Evolutionary conservation across 2,888 invertebrate genomes (phyloP), one percentile per base, ranked within the genome.

Genomic region (Agapetus fuscipes): DNA sequence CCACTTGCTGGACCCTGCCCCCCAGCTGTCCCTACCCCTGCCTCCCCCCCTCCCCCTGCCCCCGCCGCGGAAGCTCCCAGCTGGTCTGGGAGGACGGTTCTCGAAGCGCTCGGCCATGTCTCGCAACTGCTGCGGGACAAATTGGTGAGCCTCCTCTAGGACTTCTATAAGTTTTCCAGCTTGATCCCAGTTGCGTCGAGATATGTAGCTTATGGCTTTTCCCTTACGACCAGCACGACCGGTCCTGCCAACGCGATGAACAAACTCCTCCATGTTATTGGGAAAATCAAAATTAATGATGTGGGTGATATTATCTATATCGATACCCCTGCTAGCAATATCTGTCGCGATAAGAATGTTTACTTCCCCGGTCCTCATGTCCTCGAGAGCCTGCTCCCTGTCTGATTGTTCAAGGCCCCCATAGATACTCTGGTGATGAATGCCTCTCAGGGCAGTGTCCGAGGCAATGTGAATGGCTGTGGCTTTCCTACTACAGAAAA

Each of bases 201-300:
- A 80, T 46, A 96, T 66, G 51, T 86, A 80, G 37, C 89, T 86
- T 24, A 94, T 75, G 0, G 93, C 81, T 36, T 78, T 78, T 0
- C 96, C 95, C 0, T 74, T 77, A 43, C 77, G 76, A 11, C 95
- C 95, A 11, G 96, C 95, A 41, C 95, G 74, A 0, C 95, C 96
- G 0, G 95, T 96, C 43, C 96, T 75, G 0, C 95, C 95, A n/a
- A 96, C 89, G 44, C 95, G 74, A 57, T 96, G 95, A 1, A 91
- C 91, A 62, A 95, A 96, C 54, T 96, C 95, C 58, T 95, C 95
- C 52, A 95, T 89, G 53, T 93, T 89, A 11, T 83, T 74, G 0
- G 95, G 95, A 54, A 95, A 94, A 61, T 96, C 95, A 52, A 80
- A 87, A 60, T 96, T 96, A 16, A 94, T 66, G 2, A 96, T 91